These are phyloP conservation scores for Plutella xylostella DNA, from an alignment of 2,888 invertebrate species.

Conservation along the genomic window DNA sequence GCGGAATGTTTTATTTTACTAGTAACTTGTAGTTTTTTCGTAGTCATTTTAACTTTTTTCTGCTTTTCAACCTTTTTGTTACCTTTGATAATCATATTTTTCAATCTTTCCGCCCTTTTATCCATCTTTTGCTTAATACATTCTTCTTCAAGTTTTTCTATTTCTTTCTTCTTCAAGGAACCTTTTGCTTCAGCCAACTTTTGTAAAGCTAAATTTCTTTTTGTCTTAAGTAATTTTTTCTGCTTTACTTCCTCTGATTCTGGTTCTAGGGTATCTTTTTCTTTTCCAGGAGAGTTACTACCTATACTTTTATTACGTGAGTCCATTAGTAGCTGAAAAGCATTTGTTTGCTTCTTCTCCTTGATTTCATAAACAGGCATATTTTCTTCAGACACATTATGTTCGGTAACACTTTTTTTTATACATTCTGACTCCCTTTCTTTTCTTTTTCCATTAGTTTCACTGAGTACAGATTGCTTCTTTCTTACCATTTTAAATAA, in stretches of 20 bases:
- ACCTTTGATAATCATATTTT: conserved; percentile 47
- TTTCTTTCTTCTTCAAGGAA: conserved; percentile 66
- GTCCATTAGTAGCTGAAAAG: conserved; percentile 76
- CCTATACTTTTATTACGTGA: conserved; percentile 74
- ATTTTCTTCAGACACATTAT: neutral
- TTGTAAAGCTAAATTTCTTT: conserved; percentile 65
- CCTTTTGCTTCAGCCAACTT: conserved; percentile 76
- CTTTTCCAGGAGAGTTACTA: conserved; percentile 72
- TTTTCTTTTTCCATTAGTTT: conserved; percentile 6
- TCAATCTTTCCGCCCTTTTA: conserved; percentile 71
- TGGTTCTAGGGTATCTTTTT: conserved; percentile 29
- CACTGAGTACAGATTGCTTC: conserved; percentile 18
- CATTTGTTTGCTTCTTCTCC: conserved; percentile 57
- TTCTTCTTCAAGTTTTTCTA: conserved; percentile 66
- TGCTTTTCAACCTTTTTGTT: conserved; percentile 14
- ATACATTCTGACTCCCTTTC: too few species aligned
- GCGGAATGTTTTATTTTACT: too few species aligned
- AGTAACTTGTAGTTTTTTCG: neutral
- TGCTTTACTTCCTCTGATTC: conserved; percentile 30
- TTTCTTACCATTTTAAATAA: conserved; percentile 47
- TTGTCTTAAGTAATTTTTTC: conserved; percentile 42
- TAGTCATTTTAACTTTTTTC: neutral
- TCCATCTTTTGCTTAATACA: conserved; percentile 70
- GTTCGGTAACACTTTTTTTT: neutral
- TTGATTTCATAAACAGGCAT: neutral